Conservation (phyloP, 2,888 invertebrate genomes). For the Oscheius myriophilus region DNA sequence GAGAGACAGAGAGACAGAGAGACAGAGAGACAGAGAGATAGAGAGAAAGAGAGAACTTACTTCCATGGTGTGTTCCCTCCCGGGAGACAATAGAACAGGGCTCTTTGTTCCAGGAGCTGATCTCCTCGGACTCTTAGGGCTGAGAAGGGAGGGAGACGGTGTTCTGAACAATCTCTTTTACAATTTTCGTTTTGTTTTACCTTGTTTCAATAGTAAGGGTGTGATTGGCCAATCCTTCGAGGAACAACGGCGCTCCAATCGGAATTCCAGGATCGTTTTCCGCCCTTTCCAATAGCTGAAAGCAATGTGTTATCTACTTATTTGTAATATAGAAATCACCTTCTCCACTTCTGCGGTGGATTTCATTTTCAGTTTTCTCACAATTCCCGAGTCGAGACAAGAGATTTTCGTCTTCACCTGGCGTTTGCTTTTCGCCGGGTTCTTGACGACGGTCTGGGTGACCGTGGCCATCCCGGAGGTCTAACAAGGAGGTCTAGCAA, state of each 20-base stretch:
- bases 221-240: slow-evolving; percentile 57
- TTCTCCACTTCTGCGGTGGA: slow-evolving; percentile 19
- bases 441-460: background rate
- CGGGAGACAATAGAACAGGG: slow-evolving; percentile 63
- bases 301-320: background rate
- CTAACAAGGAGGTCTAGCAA: background rate
- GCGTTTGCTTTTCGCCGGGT: background rate
- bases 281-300: slow-evolving; percentile 51
- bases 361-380: slow-evolving; percentile 37
- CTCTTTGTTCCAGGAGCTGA: slow-evolving; percentile 63
- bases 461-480: background rate
- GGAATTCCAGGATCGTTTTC: slow-evolving; percentile 64
- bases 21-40: no score
- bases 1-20: no score
- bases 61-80: slow-evolving; percentile 68
- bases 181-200: background rate
- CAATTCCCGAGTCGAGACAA: slow-evolving; percentile 48
- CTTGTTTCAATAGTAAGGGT: slow-evolving; percentile 45
- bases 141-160: slow-evolving; percentile 31
- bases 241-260: slow-evolving; percentile 66
- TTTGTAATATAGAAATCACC: background rate
- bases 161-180: background rate
- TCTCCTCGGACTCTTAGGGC: slow-evolving; percentile 50
- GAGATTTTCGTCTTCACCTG: slow-evolving; percentile 43
- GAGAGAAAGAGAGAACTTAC: slow-evolving; percentile 32